phyloP scores from a whole-genome alignment of 1,140 invertebrate species.

The Phymorhynchus buccinoides region DNA sequence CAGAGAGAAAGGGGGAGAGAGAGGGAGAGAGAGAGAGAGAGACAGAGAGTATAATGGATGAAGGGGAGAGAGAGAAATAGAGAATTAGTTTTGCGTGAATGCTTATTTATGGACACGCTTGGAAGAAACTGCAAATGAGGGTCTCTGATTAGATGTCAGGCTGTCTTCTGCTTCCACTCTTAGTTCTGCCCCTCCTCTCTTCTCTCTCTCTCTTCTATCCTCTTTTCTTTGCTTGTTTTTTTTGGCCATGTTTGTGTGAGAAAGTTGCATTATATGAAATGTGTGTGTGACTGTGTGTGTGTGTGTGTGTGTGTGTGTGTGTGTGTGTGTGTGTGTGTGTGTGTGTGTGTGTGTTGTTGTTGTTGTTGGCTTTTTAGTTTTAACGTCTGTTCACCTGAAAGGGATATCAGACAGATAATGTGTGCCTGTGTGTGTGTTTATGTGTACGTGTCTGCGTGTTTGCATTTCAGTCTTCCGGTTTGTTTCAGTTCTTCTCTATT shows the following conservation, averaged over 20 bases:
- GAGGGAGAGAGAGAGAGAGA: too few relatives aligned
- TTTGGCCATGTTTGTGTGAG: too few relatives aligned
- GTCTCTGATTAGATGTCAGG: neutral
- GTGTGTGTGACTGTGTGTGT: neutral
- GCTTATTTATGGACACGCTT: constrained; percentile 32
- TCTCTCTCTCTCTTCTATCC: neutral
- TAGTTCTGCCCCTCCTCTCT: neutral
- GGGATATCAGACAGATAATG: neutral
- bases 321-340: neutral
- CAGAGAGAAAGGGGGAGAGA: neutral
- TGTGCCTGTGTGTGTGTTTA: neutral
- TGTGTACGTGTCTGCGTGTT: neutral
- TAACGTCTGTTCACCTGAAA: neutral
- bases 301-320: neutral
- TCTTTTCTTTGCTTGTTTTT: neutral
- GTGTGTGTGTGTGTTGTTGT: neutral
- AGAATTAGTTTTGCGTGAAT: constrained; percentile 7
- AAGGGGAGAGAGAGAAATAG: too few relatives aligned
- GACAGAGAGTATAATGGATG: too few relatives aligned
- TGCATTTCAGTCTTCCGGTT: neutral
- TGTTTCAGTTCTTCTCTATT: neutral
- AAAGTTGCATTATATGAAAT: neutral
- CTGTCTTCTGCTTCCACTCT: neutral
- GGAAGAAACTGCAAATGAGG: constrained; percentile 24
- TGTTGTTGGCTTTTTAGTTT: neutral